Conservation (phyloP, 1,140 invertebrate species). For the Acromyrmex echinatior region DNA sequence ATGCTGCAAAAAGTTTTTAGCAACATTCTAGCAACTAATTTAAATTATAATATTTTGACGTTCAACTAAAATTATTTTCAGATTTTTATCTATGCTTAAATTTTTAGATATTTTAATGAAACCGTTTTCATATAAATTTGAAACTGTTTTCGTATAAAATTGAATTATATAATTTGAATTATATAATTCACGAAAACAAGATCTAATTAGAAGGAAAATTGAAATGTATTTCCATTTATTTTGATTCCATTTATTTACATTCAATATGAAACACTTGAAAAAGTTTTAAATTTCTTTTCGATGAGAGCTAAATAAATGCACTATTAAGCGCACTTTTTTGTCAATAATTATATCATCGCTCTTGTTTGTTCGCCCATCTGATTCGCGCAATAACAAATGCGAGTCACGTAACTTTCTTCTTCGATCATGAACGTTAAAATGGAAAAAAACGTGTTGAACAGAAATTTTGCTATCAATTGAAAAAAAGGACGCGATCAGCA, state of each 20-base stretch:
- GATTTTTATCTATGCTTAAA: no score
- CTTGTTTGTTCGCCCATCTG: constrained; percentile 29
- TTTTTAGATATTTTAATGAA: no score
- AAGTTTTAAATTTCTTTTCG: not conserved
- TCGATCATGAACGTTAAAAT: constrained; percentile 53
- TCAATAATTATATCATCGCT: constrained; percentile 44
- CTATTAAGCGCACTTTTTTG: constrained; percentile 23
- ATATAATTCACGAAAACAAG: not conserved
- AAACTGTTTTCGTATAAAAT: not conserved
- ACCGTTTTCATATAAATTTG: not conserved
- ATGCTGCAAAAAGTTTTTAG: no score
- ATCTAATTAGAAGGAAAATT: not conserved
- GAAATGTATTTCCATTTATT: not conserved
- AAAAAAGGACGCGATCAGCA: constrained; percentile 48
- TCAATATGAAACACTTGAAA: not conserved
- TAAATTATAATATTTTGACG: no score
- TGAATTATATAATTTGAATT: not conserved
- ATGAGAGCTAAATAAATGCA: constrained; percentile 21
- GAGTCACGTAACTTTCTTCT: constrained; percentile 49
- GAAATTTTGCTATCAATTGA: constrained; percentile 51
- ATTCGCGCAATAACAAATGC: constrained; percentile 39
- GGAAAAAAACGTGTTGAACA: constrained; percentile 44
- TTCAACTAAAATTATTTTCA: no score
- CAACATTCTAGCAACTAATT: no score
- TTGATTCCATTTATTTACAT: not conserved